Evolutionary conservation across 2,888 invertebrate genomes (phyloP).

Genomic region (Athalia circularis): DNA sequence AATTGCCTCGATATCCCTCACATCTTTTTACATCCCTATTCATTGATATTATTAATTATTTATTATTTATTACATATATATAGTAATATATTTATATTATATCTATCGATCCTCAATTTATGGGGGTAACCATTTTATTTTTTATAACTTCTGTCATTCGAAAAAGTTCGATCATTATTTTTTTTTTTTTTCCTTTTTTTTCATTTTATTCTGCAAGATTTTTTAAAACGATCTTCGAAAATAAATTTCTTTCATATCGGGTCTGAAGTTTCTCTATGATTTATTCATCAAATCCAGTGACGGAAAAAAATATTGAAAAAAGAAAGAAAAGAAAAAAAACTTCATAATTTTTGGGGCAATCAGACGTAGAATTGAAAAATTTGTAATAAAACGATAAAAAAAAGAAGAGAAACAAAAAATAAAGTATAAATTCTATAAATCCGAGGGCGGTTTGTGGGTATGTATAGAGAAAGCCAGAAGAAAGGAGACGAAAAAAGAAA

Average conservation of each 20-base stretch:
- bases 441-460: not conserved
- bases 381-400: not conserved
- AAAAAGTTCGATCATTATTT: constrained; percentile 57
- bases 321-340: too few species aligned
- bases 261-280: too few species aligned
- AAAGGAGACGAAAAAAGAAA: not conserved
- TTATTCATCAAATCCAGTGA: too few species aligned
- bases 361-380: not conserved
- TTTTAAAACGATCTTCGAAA: not conserved
- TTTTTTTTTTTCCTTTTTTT: not conserved
- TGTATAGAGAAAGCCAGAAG: not conserved
- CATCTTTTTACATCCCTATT: too few species aligned
- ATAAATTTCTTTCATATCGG: not conserved
- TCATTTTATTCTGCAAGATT: not conserved
- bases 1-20: too few species aligned
- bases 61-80: too few species aligned
- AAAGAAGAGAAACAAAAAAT: not conserved
- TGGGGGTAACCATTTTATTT: not conserved
- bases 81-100: too few species aligned
- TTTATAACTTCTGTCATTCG: constrained; percentile 58
- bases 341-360: too few species aligned
- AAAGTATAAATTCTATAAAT: not conserved
- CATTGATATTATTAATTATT: too few species aligned
- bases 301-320: too few species aligned
- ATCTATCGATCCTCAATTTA: not conserved